Conservation (phyloP, 2,888 invertebrate species). For the Cotesia congregata region DNA sequence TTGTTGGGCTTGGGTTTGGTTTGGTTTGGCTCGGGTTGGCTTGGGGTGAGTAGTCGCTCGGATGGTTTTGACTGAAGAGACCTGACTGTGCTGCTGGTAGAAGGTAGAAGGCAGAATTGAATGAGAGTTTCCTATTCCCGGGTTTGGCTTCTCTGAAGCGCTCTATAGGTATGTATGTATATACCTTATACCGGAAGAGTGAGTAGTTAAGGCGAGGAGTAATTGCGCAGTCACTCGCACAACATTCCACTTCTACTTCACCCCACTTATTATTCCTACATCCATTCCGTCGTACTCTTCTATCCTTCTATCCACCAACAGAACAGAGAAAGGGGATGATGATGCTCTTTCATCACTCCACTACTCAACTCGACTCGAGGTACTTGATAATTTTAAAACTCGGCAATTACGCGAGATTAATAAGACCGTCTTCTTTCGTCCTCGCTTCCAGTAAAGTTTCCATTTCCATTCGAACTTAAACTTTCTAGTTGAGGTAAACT, state of each 20-base stretch:
- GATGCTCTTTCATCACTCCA: slow-evolving; percentile 14
- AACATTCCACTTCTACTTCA: slow-evolving; percentile 4
- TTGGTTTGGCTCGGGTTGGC: neutral
- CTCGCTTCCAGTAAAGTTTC: neutral
- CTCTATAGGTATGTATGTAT: too few relatives aligned
- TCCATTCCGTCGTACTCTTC: slow-evolving; percentile 5
- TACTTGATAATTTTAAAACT: neutral
- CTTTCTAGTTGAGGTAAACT: slow-evolving; percentile 4
- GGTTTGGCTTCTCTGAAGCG: neutral
- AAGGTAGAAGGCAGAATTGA: neutral
- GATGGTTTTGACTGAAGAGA: neutral
- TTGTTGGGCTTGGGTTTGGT: neutral
- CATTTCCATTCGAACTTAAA: too few relatives aligned
- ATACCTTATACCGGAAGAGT: neutral
- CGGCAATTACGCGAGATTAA: neutral
- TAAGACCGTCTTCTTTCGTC: slow-evolving; percentile 4
- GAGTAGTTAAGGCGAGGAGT: slow-evolving; percentile 1
- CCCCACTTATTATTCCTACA: slow-evolving; percentile 10
- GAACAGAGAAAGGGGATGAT: slow-evolving; percentile 29
- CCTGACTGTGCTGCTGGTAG: neutral
- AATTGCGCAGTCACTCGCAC: slow-evolving; percentile 23
- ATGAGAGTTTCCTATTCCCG: neutral
- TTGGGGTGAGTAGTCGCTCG: neutral
- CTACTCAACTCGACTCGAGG: neutral
- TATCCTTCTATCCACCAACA: slow-evolving; percentile 30